Conservation (phyloP, 2,888 invertebrate genomes). For the Buathra laborator region DNA sequence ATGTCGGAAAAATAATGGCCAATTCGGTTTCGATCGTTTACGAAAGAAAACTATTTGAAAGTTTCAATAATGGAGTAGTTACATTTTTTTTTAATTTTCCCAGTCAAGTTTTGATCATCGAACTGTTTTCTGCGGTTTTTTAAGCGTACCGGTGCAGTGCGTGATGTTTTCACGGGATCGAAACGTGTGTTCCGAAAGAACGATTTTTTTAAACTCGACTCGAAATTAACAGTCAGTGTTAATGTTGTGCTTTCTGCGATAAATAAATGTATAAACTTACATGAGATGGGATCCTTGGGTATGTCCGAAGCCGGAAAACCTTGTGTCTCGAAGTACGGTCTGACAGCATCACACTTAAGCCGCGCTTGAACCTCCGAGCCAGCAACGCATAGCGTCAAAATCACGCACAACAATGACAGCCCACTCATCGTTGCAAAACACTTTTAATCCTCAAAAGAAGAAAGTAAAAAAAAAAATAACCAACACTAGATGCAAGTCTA, state of each 20-base stretch:
- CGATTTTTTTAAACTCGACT: conserved; percentile 16
- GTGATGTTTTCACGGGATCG: not conserved
- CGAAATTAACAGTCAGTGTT: not conserved
- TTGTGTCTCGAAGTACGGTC: conserved; percentile 85
- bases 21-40: too few species aligned
- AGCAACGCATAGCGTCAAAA: conserved; percentile 77
- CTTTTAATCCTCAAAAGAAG: conserved; percentile 15
- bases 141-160: not conserved
- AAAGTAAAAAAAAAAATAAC: conserved; percentile 39
- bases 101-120: too few species aligned
- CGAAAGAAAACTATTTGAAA: too few species aligned
- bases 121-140: too few species aligned
- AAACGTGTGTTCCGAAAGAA: not conserved
- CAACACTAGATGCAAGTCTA: conserved; percentile 9
- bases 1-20: too few species aligned
- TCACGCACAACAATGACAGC: conserved; percentile 75
- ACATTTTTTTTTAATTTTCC: too few species aligned
- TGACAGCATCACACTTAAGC: conserved; percentile 85
- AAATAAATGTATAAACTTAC: conserved; percentile 81
- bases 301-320: conserved; percentile 86
- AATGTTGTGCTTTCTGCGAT: not conserved
- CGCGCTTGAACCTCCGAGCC: conserved; percentile 75
- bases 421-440: conserved; percentile 75
- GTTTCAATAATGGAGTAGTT: too few species aligned
- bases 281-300: conserved; percentile 86